Conservation (phyloP, 2,888 invertebrate species). For the Tryphoninae sp. region DNA sequence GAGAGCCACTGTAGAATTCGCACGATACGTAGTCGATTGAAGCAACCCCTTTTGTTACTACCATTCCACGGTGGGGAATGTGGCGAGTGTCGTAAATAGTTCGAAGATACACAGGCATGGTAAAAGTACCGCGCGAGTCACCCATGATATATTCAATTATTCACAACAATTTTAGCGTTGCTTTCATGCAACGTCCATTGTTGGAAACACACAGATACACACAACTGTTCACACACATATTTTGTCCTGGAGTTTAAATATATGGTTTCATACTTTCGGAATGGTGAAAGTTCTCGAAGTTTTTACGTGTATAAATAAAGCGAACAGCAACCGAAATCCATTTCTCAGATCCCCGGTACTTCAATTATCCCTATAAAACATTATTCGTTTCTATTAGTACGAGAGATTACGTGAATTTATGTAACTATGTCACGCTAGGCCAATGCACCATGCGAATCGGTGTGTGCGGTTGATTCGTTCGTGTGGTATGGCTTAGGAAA, state of each 20-base stretch:
- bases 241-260: too few relatives aligned
- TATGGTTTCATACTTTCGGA: not conserved
- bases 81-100: not conserved
- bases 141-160: not conserved
- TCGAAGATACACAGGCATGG: not conserved
- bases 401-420: constrained; percentile 67
- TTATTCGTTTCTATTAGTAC: constrained; percentile 70
- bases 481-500: constrained; percentile 17
- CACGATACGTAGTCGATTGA: not conserved
- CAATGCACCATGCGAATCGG: constrained; percentile 41
- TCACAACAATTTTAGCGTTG: not conserved
- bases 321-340: constrained; percentile 11
- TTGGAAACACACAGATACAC: too few relatives aligned
- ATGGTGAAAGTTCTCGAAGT: not conserved
- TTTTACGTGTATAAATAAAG: constrained; percentile 2
- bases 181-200: too few relatives aligned
- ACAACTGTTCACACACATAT: too few relatives aligned
- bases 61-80: not conserved
- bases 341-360: constrained; percentile 24
- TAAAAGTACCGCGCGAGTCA: not conserved
- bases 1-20: not conserved
- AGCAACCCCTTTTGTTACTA: not conserved
- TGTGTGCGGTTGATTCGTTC: constrained; percentile 32
- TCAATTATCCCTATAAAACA: constrained; percentile 27
- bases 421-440: constrained; percentile 67